Percentiles rank a stretch among this genome's conserved stretches.
Conservation (phyloP, 2,113 vertebrate genomes). For the Xiphophorus couchianus region DNA sequence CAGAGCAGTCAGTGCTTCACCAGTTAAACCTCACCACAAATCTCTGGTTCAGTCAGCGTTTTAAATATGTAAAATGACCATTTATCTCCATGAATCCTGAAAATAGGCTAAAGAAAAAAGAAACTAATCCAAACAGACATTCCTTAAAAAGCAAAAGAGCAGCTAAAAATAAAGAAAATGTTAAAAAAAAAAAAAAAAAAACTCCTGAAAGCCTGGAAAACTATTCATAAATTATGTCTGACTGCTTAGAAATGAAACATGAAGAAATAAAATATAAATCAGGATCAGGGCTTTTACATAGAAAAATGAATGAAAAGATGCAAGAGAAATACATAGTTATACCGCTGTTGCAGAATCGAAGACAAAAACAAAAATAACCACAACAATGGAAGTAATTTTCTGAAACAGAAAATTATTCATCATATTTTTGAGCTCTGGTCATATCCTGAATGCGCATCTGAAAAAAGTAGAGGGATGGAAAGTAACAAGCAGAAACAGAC, state of each 20-base stretch:
- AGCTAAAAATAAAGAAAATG: neutral
- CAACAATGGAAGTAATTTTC: neutral
- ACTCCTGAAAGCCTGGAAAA: neutral
- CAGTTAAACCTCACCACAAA: too few relatives aligned
- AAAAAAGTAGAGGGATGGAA: neutral
- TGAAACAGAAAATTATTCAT: neutral
- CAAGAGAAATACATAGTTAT: neutral
- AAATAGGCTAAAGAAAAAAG: neutral
- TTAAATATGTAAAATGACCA: neutral
- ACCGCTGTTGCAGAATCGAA: neutral
- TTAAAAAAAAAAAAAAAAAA: neutral
- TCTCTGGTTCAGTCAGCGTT: too few relatives aligned
- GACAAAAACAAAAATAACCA: too few relatives aligned
- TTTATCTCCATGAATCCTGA: neutral
- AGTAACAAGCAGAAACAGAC: slow-evolving; percentile 4
- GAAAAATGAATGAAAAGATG: neutral
- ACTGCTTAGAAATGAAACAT: neutral
- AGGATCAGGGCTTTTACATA: neutral
- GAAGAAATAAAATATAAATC: neutral
- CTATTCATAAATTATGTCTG: neutral
- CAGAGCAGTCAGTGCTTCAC: too few relatives aligned
- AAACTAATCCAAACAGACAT: neutral
- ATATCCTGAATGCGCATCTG: neutral
- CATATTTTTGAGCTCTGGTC: neutral
- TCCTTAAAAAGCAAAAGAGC: neutral